Conservation (phyloP, 2,888 invertebrate genomes). For the Tiliacea citrago region DNA sequence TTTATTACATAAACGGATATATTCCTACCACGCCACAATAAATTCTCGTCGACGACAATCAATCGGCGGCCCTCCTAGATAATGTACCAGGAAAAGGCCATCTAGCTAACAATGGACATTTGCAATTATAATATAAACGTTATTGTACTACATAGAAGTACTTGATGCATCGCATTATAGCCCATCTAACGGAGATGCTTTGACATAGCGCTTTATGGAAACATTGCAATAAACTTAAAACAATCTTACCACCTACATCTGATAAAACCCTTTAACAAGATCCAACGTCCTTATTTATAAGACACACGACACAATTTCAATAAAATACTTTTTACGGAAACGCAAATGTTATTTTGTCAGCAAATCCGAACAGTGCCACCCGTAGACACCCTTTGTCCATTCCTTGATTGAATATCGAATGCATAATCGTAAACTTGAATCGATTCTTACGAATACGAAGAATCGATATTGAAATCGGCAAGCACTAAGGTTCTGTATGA, state of each 20-base stretch:
- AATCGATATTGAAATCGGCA: conserved; percentile 81
- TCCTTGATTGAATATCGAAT: conserved; percentile 85
- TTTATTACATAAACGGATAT: conserved; percentile 25
- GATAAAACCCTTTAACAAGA: conserved; percentile 18
- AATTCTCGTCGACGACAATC: conserved; percentile 52
- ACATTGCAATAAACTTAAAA: conserved; percentile 72
- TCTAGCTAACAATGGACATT: conserved; percentile 68
- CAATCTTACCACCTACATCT: conserved; percentile 47
- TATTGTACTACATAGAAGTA: conserved; percentile 70
- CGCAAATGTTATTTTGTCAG: conserved; percentile 49
- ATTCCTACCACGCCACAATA: conserved; percentile 44
- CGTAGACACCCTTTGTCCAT: conserved; percentile 79
- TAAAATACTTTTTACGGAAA: conserved; percentile 28
- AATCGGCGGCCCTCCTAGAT: conserved; percentile 44
- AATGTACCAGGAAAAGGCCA: conserved; percentile 61
- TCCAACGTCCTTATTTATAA: conserved; percentile 23
- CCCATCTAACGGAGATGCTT: conserved; percentile 74
- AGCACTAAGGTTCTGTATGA: conserved; percentile 71
- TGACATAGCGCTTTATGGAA: conserved; percentile 77
- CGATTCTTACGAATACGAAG: conserved; percentile 82
- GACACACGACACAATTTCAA: conserved; percentile 36
- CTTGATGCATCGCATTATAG: conserved; percentile 70
- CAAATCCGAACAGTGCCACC: conserved; percentile 70
- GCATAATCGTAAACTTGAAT: conserved; percentile 85
- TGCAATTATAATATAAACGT: conserved; percentile 75